These are phyloP conservation scores for Myripristis murdjan DNA, from an alignment of 2,797 vertebrate species.

Conservation along the genomic window DNA sequence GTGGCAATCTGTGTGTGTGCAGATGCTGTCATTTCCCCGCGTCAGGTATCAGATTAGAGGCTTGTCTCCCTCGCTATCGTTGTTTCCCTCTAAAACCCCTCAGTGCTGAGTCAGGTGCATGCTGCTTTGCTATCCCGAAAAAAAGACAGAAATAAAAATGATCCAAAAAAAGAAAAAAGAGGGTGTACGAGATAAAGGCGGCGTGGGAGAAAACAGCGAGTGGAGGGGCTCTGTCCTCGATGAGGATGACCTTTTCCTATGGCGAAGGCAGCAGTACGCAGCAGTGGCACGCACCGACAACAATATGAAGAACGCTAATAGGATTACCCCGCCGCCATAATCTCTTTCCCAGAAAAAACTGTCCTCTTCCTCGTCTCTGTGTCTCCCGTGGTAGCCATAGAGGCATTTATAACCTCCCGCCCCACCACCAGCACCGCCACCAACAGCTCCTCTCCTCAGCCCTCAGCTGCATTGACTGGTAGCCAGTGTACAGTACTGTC, in stretches of 20 bases:
- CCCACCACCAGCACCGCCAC: too few relatives aligned
- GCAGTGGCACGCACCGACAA: not conserved
- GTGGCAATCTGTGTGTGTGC: too few relatives aligned
- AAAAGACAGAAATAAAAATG: not conserved
- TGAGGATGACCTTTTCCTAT: not conserved
- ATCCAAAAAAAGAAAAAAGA: too few relatives aligned
- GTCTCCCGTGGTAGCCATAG: not conserved
- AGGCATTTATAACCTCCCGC: constrained; percentile 1
- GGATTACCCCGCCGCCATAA: constrained; percentile 19
- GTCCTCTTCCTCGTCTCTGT: constrained; percentile 1
- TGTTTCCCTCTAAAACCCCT: constrained; percentile 8
- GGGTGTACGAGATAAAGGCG: not conserved
- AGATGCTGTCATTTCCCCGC: not conserved
- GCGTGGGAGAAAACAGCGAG: not conserved
- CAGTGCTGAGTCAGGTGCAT: constrained; percentile 14
- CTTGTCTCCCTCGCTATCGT: constrained; percentile 1
- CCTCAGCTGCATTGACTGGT: constrained; percentile 17
- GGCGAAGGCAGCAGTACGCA: not conserved
- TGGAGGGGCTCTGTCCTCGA: not conserved
- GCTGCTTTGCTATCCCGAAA: constrained; percentile 8
- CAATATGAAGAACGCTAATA: constrained; percentile 23
- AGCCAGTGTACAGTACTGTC: not conserved
- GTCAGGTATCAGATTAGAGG: constrained; percentile 9
- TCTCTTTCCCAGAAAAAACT: constrained; percentile 5
- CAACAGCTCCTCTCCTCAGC: not conserved